phyloP scores from a whole-genome alignment of 35 echinoderm and acorn worm species.

The Diadema setosum region DNA sequence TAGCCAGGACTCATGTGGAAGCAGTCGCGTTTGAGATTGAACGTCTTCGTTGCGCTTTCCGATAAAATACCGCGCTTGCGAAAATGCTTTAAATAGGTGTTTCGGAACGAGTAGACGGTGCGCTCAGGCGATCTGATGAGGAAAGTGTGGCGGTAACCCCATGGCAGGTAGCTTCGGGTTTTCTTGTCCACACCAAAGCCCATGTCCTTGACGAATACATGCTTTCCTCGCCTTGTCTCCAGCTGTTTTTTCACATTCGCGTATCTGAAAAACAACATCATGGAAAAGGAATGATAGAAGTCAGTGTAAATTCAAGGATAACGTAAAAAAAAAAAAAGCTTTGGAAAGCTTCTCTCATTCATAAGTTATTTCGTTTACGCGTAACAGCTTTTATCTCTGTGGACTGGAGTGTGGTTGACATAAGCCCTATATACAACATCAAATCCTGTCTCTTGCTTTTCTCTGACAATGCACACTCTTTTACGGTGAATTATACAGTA shows the following conservation, averaged over 20 bases:
- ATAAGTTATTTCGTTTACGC: too few relatives aligned
- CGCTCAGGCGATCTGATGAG: conserved; percentile 40
- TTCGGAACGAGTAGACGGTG: neutral
- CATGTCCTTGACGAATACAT: conserved; percentile 48
- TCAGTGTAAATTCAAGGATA: too few relatives aligned
- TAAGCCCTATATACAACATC: too few relatives aligned
- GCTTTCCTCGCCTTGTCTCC: neutral
- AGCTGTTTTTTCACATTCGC: neutral
- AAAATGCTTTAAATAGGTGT: neutral
- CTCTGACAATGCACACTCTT: too few relatives aligned
- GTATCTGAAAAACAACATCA: too few relatives aligned
- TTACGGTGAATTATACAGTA: too few relatives aligned
- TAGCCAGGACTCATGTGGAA: neutral
- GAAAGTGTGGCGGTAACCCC: conserved; percentile 40
- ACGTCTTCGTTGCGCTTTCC: neutral
- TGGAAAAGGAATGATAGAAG: too few relatives aligned
- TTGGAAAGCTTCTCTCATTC: too few relatives aligned
- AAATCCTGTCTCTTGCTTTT: too few relatives aligned
- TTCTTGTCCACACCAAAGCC: neutral
- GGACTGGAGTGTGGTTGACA: too few relatives aligned
- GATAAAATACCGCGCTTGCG: neutral
- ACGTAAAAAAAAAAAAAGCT: too few relatives aligned
- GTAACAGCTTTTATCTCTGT: too few relatives aligned
- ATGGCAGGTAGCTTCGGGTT: neutral
- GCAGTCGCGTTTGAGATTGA: neutral